Percentiles rank a stretch among this genome's conserved stretches.
These are phyloP conservation scores for Nebria ingens DNA, from an alignment of 1,140 invertebrate species.

Conservation along the genomic window DNA sequence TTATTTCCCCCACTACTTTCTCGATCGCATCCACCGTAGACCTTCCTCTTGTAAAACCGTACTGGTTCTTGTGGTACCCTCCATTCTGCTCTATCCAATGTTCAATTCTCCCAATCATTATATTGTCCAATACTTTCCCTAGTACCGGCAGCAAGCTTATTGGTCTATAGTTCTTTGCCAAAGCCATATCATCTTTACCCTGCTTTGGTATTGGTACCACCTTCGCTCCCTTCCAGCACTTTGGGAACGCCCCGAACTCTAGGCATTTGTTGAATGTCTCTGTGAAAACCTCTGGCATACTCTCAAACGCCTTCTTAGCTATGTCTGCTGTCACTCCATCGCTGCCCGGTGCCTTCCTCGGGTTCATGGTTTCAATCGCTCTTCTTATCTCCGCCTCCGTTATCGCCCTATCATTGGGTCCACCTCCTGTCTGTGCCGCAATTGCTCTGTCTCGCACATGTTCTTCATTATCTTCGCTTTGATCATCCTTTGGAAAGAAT, in stretches of 20 bases:
- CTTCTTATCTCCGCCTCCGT: neutral
- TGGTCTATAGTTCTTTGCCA: conserved; percentile 22
- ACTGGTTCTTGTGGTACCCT: neutral
- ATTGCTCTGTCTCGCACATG: neutral
- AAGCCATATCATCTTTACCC: conserved; percentile 23
- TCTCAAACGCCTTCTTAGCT: conserved; percentile 1
- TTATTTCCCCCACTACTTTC: neutral
- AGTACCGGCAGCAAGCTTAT: conserved; percentile 24
- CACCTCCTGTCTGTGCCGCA: neutral
- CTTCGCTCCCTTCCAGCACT: conserved; percentile 27
- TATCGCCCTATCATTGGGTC: neutral
- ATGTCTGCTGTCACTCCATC: conserved; percentile 22
- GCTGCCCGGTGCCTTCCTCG: conserved; percentile 20
- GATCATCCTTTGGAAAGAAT: neutral
- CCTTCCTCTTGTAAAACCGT: conserved; percentile 1
- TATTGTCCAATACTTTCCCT: neutral
- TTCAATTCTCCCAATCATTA: conserved; percentile 4
- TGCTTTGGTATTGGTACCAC: conserved; percentile 30
- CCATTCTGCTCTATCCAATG: neutral
- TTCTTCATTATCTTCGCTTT: neutral
- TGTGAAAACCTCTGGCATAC: conserved; percentile 11
- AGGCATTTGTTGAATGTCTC: conserved; percentile 21
- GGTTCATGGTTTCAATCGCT: conserved; percentile 10
- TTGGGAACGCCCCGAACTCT: conserved; percentile 22
- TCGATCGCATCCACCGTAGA: neutral